Conservation (phyloP, 2,113 vertebrate genomes). For the Smithornis capensis region DNA sequence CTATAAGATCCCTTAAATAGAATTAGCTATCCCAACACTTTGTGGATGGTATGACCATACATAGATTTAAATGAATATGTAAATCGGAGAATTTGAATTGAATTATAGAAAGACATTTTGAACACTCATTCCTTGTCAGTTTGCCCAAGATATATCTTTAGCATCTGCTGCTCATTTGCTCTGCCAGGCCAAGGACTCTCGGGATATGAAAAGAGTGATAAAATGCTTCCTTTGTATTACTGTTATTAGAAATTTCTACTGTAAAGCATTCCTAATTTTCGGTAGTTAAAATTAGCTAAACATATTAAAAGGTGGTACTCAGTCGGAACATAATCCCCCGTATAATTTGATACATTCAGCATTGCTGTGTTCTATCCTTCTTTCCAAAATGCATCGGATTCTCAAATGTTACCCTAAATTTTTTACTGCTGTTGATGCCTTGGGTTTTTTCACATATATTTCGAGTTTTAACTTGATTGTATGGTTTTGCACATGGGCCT, state of each 20-base stretch:
- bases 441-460: no score
- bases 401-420: no score
- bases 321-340: no score
- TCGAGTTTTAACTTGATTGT: no score
- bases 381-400: no score
- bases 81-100: neutral
- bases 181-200: neutral
- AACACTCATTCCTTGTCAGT: slow-evolving; percentile 9
- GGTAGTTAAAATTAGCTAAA: no score
- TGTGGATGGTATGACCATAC: neutral
- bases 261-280: no score
- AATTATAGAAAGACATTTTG: slow-evolving; percentile 3
- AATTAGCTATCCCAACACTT: neutral
- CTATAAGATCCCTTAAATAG: neutral
- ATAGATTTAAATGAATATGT: slow-evolving; percentile 23
- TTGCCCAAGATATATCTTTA: slow-evolving; percentile 9
- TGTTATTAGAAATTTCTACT: no score
- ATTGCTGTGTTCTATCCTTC: no score
- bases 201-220: neutral
- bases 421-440: neutral
- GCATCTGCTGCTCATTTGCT: slow-evolving; percentile 31
- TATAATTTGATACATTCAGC: no score
- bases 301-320: no score
- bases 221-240: neutral
- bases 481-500: no score